These are phyloP conservation scores for Columba guinea DNA, from an alignment of 2,797 vertebrate species.

Conservation along the genomic window DNA sequence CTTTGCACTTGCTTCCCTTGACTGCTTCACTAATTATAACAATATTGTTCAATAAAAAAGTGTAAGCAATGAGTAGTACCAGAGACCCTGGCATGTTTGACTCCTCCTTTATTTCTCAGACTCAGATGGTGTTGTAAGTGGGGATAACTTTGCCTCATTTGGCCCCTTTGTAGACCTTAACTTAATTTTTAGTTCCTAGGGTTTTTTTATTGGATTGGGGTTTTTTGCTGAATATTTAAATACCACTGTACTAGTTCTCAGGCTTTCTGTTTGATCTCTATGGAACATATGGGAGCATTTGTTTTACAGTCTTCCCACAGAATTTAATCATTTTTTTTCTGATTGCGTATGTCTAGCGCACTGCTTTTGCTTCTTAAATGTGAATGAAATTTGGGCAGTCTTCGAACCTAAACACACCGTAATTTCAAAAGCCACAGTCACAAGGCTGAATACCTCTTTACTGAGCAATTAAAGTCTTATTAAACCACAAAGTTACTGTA, in stretches of 20 bases:
- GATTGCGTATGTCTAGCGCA: slow-evolving; percentile 75
- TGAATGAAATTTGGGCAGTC: slow-evolving; percentile 74
- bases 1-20: neutral
- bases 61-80: neutral
- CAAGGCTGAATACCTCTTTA: slow-evolving; percentile 82
- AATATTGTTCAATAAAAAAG: neutral
- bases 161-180: neutral
- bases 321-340: slow-evolving; percentile 68
- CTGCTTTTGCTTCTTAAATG: slow-evolving; percentile 69
- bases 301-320: slow-evolving; percentile 70
- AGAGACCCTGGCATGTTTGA: neutral
- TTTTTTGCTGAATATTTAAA: slow-evolving; percentile 54
- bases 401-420: slow-evolving; percentile 83
- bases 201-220: neutral
- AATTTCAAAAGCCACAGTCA: slow-evolving; percentile 85
- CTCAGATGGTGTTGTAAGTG: neutral
- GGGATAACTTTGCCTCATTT: neutral
- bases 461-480: slow-evolving; percentile 78
- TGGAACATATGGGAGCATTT: slow-evolving; percentile 74
- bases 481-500: slow-evolving; percentile 70
- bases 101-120: slow-evolving; percentile 3
- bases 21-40: neutral
- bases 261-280: slow-evolving; percentile 71
- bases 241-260: slow-evolving; percentile 43
- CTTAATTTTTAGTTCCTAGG: neutral